Percentiles rank a stretch among this genome's conserved stretches.
phyloP scores from a whole-genome alignment of 2,888 invertebrate species.

The Autographa gamma region DNA sequence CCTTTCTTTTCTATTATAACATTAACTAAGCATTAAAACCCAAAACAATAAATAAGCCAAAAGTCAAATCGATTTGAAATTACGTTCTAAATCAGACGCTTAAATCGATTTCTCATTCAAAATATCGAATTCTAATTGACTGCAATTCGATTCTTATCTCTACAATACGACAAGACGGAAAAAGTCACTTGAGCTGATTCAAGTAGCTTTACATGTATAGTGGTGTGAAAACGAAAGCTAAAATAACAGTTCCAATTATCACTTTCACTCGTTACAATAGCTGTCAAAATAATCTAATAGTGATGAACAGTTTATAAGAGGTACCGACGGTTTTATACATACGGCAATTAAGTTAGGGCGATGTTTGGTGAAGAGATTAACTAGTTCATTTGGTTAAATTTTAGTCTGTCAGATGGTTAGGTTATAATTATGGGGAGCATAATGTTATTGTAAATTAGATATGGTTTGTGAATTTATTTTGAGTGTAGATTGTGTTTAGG shows the following conservation, averaged over 20 bases:
- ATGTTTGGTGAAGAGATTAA: not conserved
- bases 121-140: conserved; percentile 42
- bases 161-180: conserved; percentile 45
- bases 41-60: not conserved
- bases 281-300: conserved; percentile 55
- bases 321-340: conserved; percentile 29
- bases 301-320: conserved; percentile 40
- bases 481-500: too few relatives aligned
- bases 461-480: not conserved
- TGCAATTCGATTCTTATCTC: conserved; percentile 37
- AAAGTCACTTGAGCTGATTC: conserved; percentile 53
- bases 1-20: not conserved
- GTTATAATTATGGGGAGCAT: conserved; percentile 29
- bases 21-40: conserved; percentile 6
- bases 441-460: not conserved
- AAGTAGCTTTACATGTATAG: conserved; percentile 40
- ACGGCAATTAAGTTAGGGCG: conserved; percentile 37
- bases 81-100: conserved; percentile 9
- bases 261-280: conserved; percentile 55
- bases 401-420: conserved; percentile 41
- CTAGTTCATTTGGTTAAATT: conserved; percentile 26
- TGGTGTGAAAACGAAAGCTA: conserved; percentile 57
- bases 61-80: conserved; percentile 31
- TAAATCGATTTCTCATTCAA: conserved; percentile 25
- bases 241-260: conserved; percentile 47